Evolutionary conservation across 1,140 invertebrate genomes (phyloP).

Genomic region (Metaphire vulgaris): DNA sequence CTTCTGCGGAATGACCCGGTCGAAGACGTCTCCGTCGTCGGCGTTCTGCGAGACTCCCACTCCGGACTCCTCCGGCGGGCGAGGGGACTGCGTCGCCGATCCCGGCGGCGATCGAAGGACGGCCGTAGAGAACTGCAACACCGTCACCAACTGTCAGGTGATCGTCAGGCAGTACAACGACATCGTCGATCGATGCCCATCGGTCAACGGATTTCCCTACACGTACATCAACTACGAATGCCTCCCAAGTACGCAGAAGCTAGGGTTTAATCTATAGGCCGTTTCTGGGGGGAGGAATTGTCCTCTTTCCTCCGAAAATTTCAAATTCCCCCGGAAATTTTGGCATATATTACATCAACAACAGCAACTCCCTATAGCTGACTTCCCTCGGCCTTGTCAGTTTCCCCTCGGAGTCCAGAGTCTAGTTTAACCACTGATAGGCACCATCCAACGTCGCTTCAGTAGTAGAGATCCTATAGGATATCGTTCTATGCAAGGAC

Average conservation of each 20-base stretch:
- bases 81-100: neutral
- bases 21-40: neutral
- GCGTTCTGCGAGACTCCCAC: neutral
- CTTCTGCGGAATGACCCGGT: neutral
- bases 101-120: neutral
- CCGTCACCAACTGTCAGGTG: neutral
- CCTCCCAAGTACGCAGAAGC: neutral
- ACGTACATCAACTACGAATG: neutral
- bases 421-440: too few species aligned
- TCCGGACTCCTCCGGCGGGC: neutral
- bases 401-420: too few species aligned
- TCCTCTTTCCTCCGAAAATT: too few species aligned
- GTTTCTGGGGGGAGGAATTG: too few species aligned
- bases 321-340: too few species aligned
- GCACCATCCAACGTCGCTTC: too few species aligned
- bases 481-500: too few species aligned
- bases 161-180: neutral
- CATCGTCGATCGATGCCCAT: neutral
- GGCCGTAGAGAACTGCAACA: neutral
- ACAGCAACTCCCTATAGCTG: too few species aligned
- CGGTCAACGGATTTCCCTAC: neutral
- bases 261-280: too few species aligned
- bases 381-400: too few species aligned
- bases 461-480: too few species aligned
- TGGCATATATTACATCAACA: too few species aligned